Evolutionary conservation across 64 coral and sea anemone species (phyloP).

Genomic region (Porites lutea): DNA sequence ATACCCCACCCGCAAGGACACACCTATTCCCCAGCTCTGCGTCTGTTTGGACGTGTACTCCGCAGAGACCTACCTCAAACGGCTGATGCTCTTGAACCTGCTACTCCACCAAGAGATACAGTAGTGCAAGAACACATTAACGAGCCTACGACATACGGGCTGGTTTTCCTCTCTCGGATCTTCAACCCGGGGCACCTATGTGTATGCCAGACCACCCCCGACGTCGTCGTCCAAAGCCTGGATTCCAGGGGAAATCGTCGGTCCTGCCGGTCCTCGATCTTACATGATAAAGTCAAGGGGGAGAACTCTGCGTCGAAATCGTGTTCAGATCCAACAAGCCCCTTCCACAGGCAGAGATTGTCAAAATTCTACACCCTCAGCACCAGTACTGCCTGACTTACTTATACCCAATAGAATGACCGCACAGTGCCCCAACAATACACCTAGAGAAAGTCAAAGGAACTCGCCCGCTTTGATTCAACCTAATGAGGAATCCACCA

Average conservation of each 20-base stretch:
- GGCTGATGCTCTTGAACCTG: conserved; percentile 15
- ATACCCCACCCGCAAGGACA: conserved; percentile 58
- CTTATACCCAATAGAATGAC: no score
- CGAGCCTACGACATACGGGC: conserved; percentile 69
- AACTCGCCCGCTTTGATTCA: no score
- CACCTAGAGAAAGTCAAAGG: no score
- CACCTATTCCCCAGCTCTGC: conserved; percentile 60
- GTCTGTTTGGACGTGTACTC: conserved; percentile 42
- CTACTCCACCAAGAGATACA: conserved; percentile 9
- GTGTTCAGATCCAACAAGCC: neutral
- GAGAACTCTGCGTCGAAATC: conserved; percentile 18
- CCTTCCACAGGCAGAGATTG: no score
- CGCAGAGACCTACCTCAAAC: conserved; percentile 39
- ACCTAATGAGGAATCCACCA: no score
- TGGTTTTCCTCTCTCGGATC: conserved; percentile 45
- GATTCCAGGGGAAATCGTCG: conserved; percentile 65
- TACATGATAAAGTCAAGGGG: conserved; percentile 60
- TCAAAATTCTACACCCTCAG: no score
- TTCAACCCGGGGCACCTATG: conserved; percentile 54
- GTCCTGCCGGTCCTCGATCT: conserved; percentile 56
- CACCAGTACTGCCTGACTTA: no score
- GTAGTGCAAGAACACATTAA: conserved; percentile 31
- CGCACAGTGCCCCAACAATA: no score
- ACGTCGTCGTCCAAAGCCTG: conserved; percentile 61
- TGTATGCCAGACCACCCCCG: conserved; percentile 65